Evolutionary conservation across 2,113 vertebrate genomes (phyloP).

Genomic region (Takifugu flavidus): DNA sequence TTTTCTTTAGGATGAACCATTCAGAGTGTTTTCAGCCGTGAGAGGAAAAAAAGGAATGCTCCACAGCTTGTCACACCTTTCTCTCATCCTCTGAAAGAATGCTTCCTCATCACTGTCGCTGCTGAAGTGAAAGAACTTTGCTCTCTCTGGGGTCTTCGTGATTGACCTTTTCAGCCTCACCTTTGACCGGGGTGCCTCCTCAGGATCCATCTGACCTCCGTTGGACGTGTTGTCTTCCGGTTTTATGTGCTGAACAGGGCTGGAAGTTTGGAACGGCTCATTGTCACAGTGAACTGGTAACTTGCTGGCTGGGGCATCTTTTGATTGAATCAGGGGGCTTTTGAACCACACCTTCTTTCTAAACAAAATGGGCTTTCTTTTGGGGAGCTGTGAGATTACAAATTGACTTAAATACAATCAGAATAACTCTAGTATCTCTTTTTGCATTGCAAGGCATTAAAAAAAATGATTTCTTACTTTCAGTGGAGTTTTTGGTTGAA

Average conservation of each 20-base stretch:
- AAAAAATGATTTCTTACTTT: too few relatives aligned
- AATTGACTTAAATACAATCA: background rate
- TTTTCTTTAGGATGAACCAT: background rate
- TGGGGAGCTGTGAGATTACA: constrained; percentile 19
- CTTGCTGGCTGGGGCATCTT: background rate
- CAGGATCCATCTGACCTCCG: background rate
- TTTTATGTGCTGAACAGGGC: background rate
- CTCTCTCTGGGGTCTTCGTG: background rate
- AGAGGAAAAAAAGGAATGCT: constrained; percentile 39
- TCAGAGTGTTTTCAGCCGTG: background rate
- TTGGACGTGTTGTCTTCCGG: background rate
- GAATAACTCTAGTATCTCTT: background rate
- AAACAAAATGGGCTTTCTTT: constrained; percentile 10
- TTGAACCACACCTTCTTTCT: constrained; percentile 65
- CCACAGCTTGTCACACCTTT: constrained; percentile 34
- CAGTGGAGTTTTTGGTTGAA: too few relatives aligned
- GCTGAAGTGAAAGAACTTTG: constrained; percentile 64
- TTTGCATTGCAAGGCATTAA: too few relatives aligned
- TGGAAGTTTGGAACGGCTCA: background rate
- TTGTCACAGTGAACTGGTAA: background rate
- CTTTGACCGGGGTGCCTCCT: background rate
- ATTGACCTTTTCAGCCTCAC: constrained; percentile 8
- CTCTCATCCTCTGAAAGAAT: constrained; percentile 44
- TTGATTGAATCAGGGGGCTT: constrained; percentile 19
- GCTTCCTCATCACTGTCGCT: constrained; percentile 25